Base-by-base conservation (phyloP, 2,888 invertebrate species). In the Xestia xanthographa region DNA sequence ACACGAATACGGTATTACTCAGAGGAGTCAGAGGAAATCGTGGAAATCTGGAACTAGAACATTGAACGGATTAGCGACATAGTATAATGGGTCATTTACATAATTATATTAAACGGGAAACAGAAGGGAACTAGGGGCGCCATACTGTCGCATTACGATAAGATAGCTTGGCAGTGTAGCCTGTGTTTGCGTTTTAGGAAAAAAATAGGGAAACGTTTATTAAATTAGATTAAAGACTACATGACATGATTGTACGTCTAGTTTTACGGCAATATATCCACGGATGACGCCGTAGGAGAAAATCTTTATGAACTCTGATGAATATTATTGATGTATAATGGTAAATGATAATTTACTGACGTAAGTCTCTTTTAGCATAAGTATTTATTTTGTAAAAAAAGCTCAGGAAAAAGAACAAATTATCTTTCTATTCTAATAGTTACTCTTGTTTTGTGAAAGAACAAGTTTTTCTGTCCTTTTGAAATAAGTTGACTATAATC, bases 31-130 rank as follows among this genome's bases (percentile, higher is more conserved):
- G 43, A 68, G 43, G 53, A 62, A 66, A 20, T 60, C 43, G 34
- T 14, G 53, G 1, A 66, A 66, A 76, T 63, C 34, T 66, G 12
- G 45, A 43, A 26, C 8, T 12, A 12, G 29, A 34, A 82, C 79
- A 56, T 60, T 66, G 53, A 56, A 56, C 60, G 45, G 56, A 56
- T 79, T 66, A 65, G 34, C 20, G 8, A 20, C 53, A 60, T 66
- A 17, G 34, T 53, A 34, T 83, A 83, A 79, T 66, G 58, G 26
- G 29, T 78, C n/a, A 56, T 80, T 80, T 69, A 70, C 79, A 83
- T 83, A 78, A 69, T 69, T 66, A 41, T 79, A 34, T 66, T 8
- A 43, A 62, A 63, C 29, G 26, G n/a, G 17, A 26, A 58, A 66
- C 58, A 22, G 69, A 26, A 17, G 60, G 3, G 34, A 17, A 34